phyloP scores from a whole-genome alignment of 2,113 vertebrate genomes.

The Glareola pratincola region DNA sequence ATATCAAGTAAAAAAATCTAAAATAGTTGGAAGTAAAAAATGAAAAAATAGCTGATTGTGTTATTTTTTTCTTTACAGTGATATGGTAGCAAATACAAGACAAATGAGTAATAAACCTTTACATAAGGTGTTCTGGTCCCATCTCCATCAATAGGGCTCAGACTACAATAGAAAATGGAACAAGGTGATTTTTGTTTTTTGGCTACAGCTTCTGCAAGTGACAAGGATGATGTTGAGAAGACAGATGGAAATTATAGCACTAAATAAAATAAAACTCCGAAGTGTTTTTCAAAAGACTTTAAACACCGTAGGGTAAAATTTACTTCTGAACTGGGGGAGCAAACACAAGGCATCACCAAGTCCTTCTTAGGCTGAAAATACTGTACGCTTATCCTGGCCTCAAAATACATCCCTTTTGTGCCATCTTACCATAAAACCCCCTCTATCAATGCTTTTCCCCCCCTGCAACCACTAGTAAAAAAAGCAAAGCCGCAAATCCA shows the following conservation, averaged over 20 bases:
- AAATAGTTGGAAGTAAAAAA: slow-evolving; percentile 77
- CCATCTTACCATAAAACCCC: accelerated
- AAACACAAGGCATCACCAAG: not conserved
- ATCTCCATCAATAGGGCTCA: slow-evolving; percentile 65
- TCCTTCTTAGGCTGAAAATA: not conserved
- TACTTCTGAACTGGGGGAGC: slow-evolving; percentile 10
- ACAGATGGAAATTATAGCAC: slow-evolving; percentile 42
- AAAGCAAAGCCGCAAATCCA: not conserved
- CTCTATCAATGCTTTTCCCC: accelerated
- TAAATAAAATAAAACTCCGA: not conserved
- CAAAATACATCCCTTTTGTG: not conserved
- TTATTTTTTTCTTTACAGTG: slow-evolving; percentile 71
- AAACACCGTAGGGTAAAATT: slow-evolving; percentile 4
- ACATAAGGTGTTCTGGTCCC: slow-evolving; percentile 66
- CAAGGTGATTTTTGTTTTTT: slow-evolving; percentile 55
- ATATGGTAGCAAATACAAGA: slow-evolving; percentile 75
- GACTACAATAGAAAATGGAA: slow-evolving; percentile 62
- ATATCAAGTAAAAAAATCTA: slow-evolving; percentile 77
- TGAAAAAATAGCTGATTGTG: slow-evolving; percentile 71
- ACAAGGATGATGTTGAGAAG: slow-evolving; percentile 2
- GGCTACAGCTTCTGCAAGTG: slow-evolving; percentile 74
- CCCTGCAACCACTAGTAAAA: not conserved
- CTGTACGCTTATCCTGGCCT: not conserved
- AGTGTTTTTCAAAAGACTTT: slow-evolving; percentile 47
- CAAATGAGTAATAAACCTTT: slow-evolving; percentile 63